These are phyloP conservation scores for Penaeus vannamei DNA, from an alignment of 1,140 invertebrate genomes.

Conservation along the genomic window DNA sequence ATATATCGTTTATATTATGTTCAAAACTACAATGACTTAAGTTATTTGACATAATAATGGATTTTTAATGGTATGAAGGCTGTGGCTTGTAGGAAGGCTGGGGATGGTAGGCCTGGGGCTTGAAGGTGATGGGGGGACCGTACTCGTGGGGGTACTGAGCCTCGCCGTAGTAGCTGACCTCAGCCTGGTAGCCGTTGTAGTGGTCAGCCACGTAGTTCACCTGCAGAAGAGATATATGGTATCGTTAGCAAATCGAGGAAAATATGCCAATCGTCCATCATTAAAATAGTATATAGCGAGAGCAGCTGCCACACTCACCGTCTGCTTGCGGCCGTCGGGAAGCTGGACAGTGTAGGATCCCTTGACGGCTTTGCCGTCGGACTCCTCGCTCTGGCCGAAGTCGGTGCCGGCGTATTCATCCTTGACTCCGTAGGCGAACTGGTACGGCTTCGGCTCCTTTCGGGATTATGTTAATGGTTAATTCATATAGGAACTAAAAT, in stretches of 20 bases:
- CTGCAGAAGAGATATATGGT: neutral
- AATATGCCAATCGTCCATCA: too few species aligned
- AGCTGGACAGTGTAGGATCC: conserved; percentile 66
- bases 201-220: conserved; percentile 62
- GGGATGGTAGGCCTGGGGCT: conserved; percentile 52
- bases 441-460: conserved; percentile 74
- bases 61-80: conserved; percentile 41
- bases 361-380: conserved; percentile 69
- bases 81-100: neutral
- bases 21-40: too few species aligned
- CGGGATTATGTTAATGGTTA: conserved; percentile 69
- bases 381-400: conserved; percentile 69
- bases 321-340: too few species aligned
- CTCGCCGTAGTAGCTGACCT: conserved; percentile 67
- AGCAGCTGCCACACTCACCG: conserved; percentile 19
- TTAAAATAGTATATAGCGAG: too few species aligned
- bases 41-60: neutral
- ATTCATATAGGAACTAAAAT: too few species aligned
- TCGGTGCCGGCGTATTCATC: conserved; percentile 70
- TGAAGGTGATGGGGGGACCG: conserved; percentile 57
- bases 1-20: neutral
- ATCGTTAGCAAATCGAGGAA: too few species aligned
- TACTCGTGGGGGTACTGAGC: conserved; percentile 61
- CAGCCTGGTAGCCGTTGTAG: too few species aligned
- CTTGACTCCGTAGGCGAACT: conserved; percentile 70